Percentiles rank a stretch among this genome's conserved stretches.
phyloP scores from a whole-genome alignment of 2,797 vertebrate genomes.

The Pogonophryne albipinna region DNA sequence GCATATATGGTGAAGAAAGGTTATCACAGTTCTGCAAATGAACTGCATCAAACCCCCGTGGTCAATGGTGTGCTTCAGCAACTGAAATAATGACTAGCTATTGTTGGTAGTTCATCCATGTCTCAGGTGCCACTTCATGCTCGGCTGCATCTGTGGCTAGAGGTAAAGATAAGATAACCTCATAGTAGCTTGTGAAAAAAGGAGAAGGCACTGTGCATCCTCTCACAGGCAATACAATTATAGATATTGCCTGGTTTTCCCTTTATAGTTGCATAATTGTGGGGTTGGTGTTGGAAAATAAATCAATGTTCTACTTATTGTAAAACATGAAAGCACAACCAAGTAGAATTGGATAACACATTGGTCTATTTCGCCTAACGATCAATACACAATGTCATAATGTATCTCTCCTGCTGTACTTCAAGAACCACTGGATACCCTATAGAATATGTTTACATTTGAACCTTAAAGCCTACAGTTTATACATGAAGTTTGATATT shows the following conservation, averaged over 20 bases:
- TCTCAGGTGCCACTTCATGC: conserved; percentile 31
- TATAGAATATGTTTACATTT: background rate
- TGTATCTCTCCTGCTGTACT: background rate
- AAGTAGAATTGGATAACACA: background rate
- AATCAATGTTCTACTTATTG: background rate
- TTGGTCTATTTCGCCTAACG: background rate
- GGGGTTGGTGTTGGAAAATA: background rate
- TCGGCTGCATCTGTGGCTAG: conserved; percentile 2
- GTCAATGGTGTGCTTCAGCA: conserved; percentile 47
- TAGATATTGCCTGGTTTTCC: background rate
- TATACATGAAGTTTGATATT: background rate
- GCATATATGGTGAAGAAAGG: conserved; percentile 1
- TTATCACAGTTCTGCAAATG: conserved; percentile 1
- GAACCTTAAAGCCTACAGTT: background rate
- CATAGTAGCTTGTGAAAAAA: background rate
- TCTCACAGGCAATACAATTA: background rate
- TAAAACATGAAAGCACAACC: background rate
- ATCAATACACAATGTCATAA: background rate
- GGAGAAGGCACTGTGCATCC: background rate
- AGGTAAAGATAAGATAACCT: conserved; percentile 28
- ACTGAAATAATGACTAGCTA: conserved; percentile 30
- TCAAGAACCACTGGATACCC: background rate
- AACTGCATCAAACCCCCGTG: conserved; percentile 21
- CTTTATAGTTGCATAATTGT: background rate
- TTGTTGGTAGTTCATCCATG: conserved; percentile 26